These are phyloP conservation scores for Polydrusus pterygomalis DNA, from an alignment of 2,888 invertebrate species.

Conservation along the genomic window DNA sequence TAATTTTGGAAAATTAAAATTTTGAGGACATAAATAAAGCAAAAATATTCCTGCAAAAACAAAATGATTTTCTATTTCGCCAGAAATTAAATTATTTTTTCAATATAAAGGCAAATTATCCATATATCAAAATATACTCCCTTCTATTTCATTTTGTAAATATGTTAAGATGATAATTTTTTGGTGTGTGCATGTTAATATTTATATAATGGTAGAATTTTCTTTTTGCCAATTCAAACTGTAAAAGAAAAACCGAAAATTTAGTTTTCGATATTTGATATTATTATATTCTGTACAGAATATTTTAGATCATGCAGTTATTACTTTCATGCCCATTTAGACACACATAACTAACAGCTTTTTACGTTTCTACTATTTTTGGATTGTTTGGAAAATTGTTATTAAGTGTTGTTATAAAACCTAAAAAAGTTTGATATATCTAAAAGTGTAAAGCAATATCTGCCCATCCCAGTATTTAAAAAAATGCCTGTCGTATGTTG, in stretches of 20 bases:
- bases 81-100: too few species aligned
- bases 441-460: too few species aligned
- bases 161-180: slow-evolving; percentile 37
- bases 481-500: too few species aligned
- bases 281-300: slow-evolving; percentile 18
- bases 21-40: too few species aligned
- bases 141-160: slow-evolving; percentile 39
- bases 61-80: too few species aligned
- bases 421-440: too few species aligned
- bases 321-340: slow-evolving; percentile 26
- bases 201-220: slow-evolving; percentile 51
- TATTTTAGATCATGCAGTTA: slow-evolving; percentile 30
- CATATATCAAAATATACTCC: slow-evolving; percentile 40
- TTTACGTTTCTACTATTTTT: background rate
- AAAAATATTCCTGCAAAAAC: too few species aligned
- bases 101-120: too few species aligned
- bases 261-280: slow-evolving; percentile 32
- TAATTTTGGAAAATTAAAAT: too few species aligned
- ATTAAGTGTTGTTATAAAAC: background rate
- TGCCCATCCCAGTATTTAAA: too few species aligned
- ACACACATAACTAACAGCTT: slow-evolving; percentile 26
- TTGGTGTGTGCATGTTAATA: slow-evolving; percentile 47
- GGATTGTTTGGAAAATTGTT: too few species aligned
- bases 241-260: slow-evolving; percentile 49
- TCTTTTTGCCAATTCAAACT: slow-evolving; percentile 53